A percentile compares a stretch with the other conserved stretches of the same genome.
phyloP scores from a whole-genome alignment of 1,140 invertebrate species.

The Ctenoplectra terminalis region DNA sequence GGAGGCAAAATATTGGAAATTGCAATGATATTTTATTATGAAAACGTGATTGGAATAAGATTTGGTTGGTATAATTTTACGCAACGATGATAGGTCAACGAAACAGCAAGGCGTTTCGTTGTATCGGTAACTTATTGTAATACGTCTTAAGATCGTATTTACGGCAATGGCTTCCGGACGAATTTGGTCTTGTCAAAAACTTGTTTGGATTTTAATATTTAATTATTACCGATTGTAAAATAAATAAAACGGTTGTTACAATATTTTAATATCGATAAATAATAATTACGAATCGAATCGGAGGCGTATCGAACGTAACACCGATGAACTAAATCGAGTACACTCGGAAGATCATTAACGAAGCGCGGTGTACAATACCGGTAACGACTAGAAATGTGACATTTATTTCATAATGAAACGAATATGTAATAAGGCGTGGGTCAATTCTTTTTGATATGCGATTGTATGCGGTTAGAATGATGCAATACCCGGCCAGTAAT shows the following conservation, averaged over 20 bases:
- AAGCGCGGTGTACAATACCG: too few relatives aligned
- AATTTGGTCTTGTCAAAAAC: neutral
- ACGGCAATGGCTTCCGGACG: neutral
- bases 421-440: neutral
- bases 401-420: neutral
- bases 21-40: neutral
- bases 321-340: too few relatives aligned
- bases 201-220: neutral
- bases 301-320: too few relatives aligned
- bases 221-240: neutral
- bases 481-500: neutral
- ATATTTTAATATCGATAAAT: neutral
- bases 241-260: neutral
- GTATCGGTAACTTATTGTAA: neutral
- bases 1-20: too few relatives aligned
- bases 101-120: neutral
- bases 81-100: neutral
- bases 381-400: neutral
- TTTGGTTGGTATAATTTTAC: neutral
- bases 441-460: neutral
- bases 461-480: neutral
- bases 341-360: too few relatives aligned
- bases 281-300: neutral
- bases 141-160: neutral
- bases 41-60: neutral